Evolutionary conservation across 64 coral and sea anemone genomes (phyloP), one percentile per base, ranked within the genome.

Genomic region (Exaiptasia diaphana): DNA sequence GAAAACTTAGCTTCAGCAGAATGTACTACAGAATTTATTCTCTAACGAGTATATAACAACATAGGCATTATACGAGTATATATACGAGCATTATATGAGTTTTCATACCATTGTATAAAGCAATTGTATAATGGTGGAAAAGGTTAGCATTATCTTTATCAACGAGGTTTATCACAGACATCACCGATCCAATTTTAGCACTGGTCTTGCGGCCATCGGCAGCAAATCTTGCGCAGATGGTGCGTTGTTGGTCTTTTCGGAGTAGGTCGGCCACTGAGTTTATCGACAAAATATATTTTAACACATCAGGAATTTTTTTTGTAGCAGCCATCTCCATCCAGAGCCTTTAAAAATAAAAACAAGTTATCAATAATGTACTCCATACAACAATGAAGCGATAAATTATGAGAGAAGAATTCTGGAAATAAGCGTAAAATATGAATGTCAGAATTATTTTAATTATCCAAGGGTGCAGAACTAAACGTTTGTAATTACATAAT

Each of bases 31-130:
- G n/a, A n/a, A n/a, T n/a, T n/a, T n/a, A n/a, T n/a, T n/a, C n/a
- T n/a, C n/a, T n/a, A n/a, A n/a, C n/a, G n/a, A n/a, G n/a, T n/a
- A n/a, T n/a, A n/a, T n/a, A n/a, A n/a, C n/a, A n/a, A n/a, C n/a
- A n/a, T n/a, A n/a, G n/a, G n/a, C n/a, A n/a, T n/a, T n/a, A n/a
- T n/a, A n/a, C n/a, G n/a, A n/a, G n/a, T n/a, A n/a, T n/a, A n/a
- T n/a, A n/a, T n/a, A n/a, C n/a, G n/a, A n/a, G n/a, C n/a, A n/a
- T n/a, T n/a, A n/a, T n/a, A n/a, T n/a, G n/a, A n/a, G n/a, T n/a
- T 14, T 54, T 33, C 50, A 71, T 83, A 73, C 81, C 81, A 68
- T 83, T 83, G 33, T 60, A 73, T 67, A 83, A 38, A 28, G 67
- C 81, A 2, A 83, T 34, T 14, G 81, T 83, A 32, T 83, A 83